Percentiles rank a stretch among this genome's conserved stretches.
Conservation (phyloP, 92 coral and sea anemone species). For the Parazoanthus atlanticus region DNA sequence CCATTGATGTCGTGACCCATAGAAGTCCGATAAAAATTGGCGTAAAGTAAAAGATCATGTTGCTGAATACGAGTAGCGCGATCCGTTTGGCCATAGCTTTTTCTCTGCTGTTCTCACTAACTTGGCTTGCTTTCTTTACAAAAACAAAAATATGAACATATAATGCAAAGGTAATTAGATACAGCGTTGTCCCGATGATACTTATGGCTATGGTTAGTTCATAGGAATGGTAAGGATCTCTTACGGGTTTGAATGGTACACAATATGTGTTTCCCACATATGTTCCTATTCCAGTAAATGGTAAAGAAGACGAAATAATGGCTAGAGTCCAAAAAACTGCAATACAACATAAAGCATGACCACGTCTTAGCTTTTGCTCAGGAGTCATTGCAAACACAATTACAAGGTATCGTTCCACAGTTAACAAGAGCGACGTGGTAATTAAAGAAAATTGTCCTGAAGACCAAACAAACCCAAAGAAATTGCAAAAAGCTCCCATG, state of each 20-base stretch:
- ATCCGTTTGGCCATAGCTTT: slow-evolving; percentile 60
- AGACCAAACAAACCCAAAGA: no score
- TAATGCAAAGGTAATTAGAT: no score
- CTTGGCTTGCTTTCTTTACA: slow-evolving; percentile 11
- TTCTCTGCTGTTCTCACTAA: slow-evolving; percentile 47
- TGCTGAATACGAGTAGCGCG: slow-evolving; percentile 69
- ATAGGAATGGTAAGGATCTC: slow-evolving; percentile 70
- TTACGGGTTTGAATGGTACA: slow-evolving; percentile 67
- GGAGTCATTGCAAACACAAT: no score
- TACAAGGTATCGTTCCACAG: no score
- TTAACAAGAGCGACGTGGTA: no score
- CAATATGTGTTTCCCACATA: slow-evolving; percentile 33
- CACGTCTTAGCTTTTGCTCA: no score
- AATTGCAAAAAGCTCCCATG: no score
- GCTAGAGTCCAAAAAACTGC: no score
- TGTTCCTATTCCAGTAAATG: no score
- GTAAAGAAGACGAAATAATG: no score
- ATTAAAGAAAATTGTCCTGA: not conserved
- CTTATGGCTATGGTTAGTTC: slow-evolving; percentile 57
- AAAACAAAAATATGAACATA: no score
- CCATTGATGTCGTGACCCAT: slow-evolving; percentile 51
- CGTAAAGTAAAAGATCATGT: slow-evolving; percentile 73
- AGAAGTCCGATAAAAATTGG: slow-evolving; percentile 64
- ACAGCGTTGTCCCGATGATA: slow-evolving; percentile 11
- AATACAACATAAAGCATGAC: no score